Percentiles rank a stretch among this genome's conserved stretches.
These are phyloP conservation scores for Acronicta alni DNA, from an alignment of 2,888 invertebrate species.

Conservation along the genomic window DNA sequence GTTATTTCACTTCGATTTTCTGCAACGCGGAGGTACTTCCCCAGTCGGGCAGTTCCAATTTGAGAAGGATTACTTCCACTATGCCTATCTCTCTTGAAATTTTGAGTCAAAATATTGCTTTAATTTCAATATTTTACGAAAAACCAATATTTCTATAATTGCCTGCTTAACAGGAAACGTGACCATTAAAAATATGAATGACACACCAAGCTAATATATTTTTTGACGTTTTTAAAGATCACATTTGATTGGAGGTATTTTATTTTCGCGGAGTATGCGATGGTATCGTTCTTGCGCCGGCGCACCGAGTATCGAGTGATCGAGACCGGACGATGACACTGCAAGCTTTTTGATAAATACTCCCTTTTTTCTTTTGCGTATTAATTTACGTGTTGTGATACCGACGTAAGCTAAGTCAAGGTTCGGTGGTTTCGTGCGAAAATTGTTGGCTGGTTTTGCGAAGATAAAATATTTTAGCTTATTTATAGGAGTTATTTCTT, in stretches of 20 bases:
- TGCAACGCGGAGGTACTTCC: too few species aligned
- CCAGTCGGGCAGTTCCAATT: too few species aligned
- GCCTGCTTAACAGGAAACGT: conserved; percentile 13
- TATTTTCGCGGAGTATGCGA: conserved; percentile 51
- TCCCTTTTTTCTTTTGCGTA: conserved; percentile 73
- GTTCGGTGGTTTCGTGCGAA: conserved; percentile 13
- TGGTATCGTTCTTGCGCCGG: conserved; percentile 56
- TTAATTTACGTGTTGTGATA: conserved; percentile 82
- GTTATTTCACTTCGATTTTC: too few species aligned
- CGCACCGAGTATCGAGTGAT: conserved; percentile 74
- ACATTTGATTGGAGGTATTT: conserved; percentile 46
- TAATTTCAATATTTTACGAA: conserved; percentile 7
- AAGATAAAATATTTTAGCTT: neutral
- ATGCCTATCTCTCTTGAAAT: too few species aligned
- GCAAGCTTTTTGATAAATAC: conserved; percentile 80
- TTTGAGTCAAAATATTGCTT: neutral
- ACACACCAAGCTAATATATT: conserved; percentile 23
- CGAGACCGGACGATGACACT: conserved; percentile 83
- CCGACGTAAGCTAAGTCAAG: conserved; percentile 40
- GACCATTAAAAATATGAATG: conserved; percentile 45
- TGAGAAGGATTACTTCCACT: too few species aligned
- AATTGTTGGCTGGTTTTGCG: neutral
- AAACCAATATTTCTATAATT: conserved; percentile 23
- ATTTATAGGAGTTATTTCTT: neutral
- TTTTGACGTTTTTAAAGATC: conserved; percentile 56